Conservation (phyloP, 1,140 invertebrate genomes). For the Drosophila punjabiensis region DNA sequence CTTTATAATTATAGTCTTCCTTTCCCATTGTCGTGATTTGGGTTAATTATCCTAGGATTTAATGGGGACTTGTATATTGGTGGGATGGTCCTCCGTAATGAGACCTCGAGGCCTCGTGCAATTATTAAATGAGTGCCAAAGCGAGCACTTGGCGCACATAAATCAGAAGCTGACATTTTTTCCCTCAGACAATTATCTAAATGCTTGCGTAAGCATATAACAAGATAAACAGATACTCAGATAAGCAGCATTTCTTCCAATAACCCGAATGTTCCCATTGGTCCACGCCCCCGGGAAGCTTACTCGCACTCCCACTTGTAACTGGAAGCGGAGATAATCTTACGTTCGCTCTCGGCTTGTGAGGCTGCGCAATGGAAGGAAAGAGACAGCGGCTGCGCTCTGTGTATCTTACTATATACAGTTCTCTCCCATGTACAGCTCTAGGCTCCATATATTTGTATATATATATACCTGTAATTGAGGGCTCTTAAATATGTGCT, state of each 20-base stretch:
- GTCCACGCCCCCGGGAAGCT: slow-evolving; percentile 54
- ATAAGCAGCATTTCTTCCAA: slow-evolving; percentile 15
- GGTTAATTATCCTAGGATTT: slow-evolving; percentile 72
- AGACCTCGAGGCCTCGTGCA: slow-evolving; percentile 79
- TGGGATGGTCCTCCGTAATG: slow-evolving; percentile 61
- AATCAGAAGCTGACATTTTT: slow-evolving; percentile 64
- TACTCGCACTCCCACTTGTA: slow-evolving; percentile 6
- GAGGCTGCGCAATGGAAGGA: slow-evolving; percentile 62
- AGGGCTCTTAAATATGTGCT: slow-evolving; percentile 33
- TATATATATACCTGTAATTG: slow-evolving; percentile 19
- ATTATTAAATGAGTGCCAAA: slow-evolving; percentile 82
- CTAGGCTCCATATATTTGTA: neutral
- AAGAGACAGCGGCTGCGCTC: slow-evolving; percentile 4
- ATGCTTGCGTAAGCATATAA: slow-evolving; percentile 26
- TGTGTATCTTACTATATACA: neutral
- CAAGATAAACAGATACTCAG: slow-evolving; percentile 8
- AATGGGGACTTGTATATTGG: slow-evolving; percentile 53
- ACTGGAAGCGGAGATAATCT: slow-evolving; percentile 60
- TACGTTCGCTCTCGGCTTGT: slow-evolving; percentile 17
- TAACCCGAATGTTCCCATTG: slow-evolving; percentile 27
- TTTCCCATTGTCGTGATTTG: slow-evolving; percentile 33
- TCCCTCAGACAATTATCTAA: slow-evolving; percentile 53
- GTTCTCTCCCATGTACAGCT: neutral
- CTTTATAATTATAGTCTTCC: neutral
- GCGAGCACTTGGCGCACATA: slow-evolving; percentile 78